Conservation (phyloP, 1,140 invertebrate species). For the Sesamia nonagrioides region DNA sequence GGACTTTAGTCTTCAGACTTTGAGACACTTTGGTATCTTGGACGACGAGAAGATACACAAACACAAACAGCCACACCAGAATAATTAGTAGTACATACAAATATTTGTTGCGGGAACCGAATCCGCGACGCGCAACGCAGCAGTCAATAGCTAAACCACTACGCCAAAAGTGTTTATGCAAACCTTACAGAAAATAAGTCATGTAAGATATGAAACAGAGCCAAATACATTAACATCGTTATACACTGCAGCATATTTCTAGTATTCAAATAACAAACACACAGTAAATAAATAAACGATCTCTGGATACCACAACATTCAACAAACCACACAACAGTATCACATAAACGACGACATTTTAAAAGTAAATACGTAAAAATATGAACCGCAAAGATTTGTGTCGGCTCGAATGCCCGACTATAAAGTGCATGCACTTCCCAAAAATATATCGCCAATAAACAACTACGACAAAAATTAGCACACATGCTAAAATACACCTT, state of each 20-base stretch:
- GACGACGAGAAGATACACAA: too few species aligned
- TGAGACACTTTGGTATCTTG: too few species aligned
- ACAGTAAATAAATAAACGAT: conserved; percentile 9
- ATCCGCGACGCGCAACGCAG: too few species aligned
- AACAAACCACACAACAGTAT: conserved; percentile 20
- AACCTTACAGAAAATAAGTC: not conserved
- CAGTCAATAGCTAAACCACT: too few species aligned
- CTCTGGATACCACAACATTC: not conserved
- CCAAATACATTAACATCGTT: not conserved
- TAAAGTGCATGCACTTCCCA: conserved; percentile 60
- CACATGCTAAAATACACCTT: conserved; percentile 15
- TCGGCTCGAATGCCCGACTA: conserved; percentile 51
- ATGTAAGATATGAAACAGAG: not conserved
- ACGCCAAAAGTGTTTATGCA: too few species aligned
- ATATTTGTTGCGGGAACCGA: too few species aligned
- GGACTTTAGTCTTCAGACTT: too few species aligned
- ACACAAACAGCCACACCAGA: too few species aligned
- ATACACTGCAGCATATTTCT: not conserved
- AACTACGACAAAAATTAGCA: conserved; percentile 40
- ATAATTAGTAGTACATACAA: too few species aligned
- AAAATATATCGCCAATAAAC: conserved; percentile 71
- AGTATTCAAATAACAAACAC: not conserved
- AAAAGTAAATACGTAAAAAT: conserved; percentile 57
- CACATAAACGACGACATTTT: conserved; percentile 34
- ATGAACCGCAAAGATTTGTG: conserved; percentile 62